Evolutionary conservation across 2,113 vertebrate genomes (phyloP).

Genomic region (Ageneiosus marmoratus): DNA sequence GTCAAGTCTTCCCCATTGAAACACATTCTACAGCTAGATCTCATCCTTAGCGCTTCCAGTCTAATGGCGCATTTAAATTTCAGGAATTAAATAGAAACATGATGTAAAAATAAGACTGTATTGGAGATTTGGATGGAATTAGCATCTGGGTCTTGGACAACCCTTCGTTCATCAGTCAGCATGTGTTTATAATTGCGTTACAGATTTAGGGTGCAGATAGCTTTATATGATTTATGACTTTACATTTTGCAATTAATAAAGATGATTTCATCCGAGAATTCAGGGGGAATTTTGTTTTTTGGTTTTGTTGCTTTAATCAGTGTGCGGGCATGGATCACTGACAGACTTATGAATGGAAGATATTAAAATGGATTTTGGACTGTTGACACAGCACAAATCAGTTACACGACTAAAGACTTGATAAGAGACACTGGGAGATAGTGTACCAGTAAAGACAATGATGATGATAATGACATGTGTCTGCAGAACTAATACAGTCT

Average conservation of each 20-base stretch:
- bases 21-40: slow-evolving; percentile 6
- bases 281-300: background rate
- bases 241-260: background rate
- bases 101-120: slow-evolving; percentile 37
- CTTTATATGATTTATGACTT: background rate
- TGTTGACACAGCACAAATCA: background rate
- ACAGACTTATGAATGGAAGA: background rate
- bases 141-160: background rate
- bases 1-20: slow-evolving; percentile 14
- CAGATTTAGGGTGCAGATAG: background rate
- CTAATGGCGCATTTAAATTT: slow-evolving; percentile 15
- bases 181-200: background rate
- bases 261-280: background rate
- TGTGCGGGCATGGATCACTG: too few species aligned
- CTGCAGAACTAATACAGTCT: background rate
- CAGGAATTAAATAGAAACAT: slow-evolving; percentile 32
- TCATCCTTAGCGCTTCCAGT: slow-evolving; percentile 31
- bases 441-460: background rate
- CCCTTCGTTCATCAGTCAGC: background rate
- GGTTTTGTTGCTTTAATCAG: background rate
- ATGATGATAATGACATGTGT: background rate
- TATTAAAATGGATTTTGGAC: background rate
- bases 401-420: background rate
- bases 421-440: background rate
- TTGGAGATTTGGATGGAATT: slow-evolving; percentile 39